A percentile compares a stretch with the other conserved stretches of the same genome.
Evolutionary conservation across 2,113 vertebrate species (phyloP).

Genomic region (Hemibagrus wyckioides): DNA sequence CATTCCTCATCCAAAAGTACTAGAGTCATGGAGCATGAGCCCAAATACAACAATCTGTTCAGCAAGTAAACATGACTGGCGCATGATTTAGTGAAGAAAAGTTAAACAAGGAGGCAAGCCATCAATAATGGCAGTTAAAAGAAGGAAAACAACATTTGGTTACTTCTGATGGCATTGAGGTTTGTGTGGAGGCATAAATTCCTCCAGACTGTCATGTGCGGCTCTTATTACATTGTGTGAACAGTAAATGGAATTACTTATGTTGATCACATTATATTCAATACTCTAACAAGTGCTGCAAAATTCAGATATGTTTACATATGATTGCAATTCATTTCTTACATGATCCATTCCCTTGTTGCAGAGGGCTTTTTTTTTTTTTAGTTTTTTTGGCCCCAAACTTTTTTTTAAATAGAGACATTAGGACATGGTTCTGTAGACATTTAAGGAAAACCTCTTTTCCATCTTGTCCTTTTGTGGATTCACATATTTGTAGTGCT

Average conservation of each 20-base stretch:
- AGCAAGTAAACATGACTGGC: constrained; percentile 55
- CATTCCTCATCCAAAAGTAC: constrained; percentile 34
- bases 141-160: constrained; percentile 67
- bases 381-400: constrained; percentile 4
- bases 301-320: constrained; percentile 2
- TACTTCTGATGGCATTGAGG: constrained; percentile 67
- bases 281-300: neutral
- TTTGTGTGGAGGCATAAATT: constrained; percentile 58
- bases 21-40: constrained; percentile 33
- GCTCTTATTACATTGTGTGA: constrained; percentile 55
- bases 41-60: constrained; percentile 59
- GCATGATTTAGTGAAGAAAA: constrained; percentile 63
- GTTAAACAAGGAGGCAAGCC: constrained; percentile 66
- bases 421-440: neutral
- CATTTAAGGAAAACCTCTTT: constrained; percentile 27
- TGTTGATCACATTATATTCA: constrained; percentile 27
- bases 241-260: constrained; percentile 37
- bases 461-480: constrained; percentile 33
- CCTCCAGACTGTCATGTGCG: constrained; percentile 17
- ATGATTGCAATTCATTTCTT: constrained; percentile 12
- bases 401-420: neutral
- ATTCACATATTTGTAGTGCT: constrained; percentile 48
- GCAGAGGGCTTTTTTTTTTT: neutral
- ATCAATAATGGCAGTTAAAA: constrained; percentile 67
- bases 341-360: neutral